Evolutionary conservation across 2,888 invertebrate genomes (phyloP).

Genomic region (Megamerina dolium): DNA sequence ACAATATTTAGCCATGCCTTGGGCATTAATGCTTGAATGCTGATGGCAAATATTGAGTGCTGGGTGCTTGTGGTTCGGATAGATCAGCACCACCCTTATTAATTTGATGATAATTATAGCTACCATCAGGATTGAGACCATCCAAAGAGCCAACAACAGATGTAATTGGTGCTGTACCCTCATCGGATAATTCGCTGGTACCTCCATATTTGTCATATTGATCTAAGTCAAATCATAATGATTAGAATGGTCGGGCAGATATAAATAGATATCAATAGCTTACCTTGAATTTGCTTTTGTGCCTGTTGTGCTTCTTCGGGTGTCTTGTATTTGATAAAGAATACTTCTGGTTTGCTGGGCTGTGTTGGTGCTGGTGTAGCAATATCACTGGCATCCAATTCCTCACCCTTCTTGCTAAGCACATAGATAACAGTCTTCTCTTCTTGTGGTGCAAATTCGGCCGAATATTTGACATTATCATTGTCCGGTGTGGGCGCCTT

Average conservation of each 20-base stretch:
- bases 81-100: slow-evolving; percentile 13
- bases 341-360: slow-evolving; percentile 48
- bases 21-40: slow-evolving; percentile 17
- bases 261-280: not conserved
- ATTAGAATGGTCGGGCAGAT: not conserved
- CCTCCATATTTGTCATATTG: slow-evolving; percentile 44
- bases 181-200: slow-evolving; percentile 38
- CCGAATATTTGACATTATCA: slow-evolving; percentile 39
- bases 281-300: slow-evolving; percentile 46
- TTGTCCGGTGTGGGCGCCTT: slow-evolving; percentile 41
- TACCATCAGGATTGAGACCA: slow-evolving; percentile 38
- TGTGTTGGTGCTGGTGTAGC: slow-evolving; percentile 43
- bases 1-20: no score
- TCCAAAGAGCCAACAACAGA: slow-evolving; percentile 41
- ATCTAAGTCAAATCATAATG: slow-evolving; percentile 17
- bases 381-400: slow-evolving; percentile 39
- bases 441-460: slow-evolving; percentile 44
- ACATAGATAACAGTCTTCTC: slow-evolving; percentile 50
- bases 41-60: slow-evolving; percentile 35
- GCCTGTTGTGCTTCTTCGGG: slow-evolving; percentile 46
- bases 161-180: slow-evolving; percentile 36
- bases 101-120: slow-evolving; percentile 38
- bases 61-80: slow-evolving; percentile 16
- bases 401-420: slow-evolving; percentile 44
- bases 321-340: slow-evolving; percentile 49